Evolutionary conservation across 1,140 invertebrate genomes (phyloP).

Genomic region (Drosophila sechellia): DNA sequence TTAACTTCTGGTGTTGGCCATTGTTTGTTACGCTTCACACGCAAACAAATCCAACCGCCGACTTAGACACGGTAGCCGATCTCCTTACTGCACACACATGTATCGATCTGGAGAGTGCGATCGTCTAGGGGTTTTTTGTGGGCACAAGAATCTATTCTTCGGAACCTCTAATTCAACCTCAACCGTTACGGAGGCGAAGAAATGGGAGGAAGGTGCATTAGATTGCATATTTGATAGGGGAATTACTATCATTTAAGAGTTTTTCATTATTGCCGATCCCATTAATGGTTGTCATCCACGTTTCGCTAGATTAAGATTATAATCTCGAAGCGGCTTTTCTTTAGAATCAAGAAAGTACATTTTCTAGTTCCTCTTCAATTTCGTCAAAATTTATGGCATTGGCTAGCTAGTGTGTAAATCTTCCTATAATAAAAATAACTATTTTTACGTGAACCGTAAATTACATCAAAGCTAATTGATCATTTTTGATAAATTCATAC

Average conservation of each 20-base stretch:
- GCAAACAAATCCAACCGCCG: slow-evolving; percentile 62
- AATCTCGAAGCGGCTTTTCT: not conserved
- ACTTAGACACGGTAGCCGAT: slow-evolving; percentile 57
- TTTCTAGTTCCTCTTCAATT: not conserved
- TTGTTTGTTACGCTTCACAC: slow-evolving; percentile 80
- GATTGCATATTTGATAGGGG: slow-evolving; percentile 39
- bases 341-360: not conserved
- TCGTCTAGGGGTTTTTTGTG: slow-evolving; percentile 2
- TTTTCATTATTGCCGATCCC: slow-evolving; percentile 7
- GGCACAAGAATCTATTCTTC: slow-evolving; percentile 7
- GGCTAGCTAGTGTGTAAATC: too few species aligned
- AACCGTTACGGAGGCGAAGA: slow-evolving; percentile 19
- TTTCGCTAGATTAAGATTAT: not conserved
- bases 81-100: slow-evolving; percentile 6
- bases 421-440: not conserved
- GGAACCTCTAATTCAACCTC: slow-evolving; percentile 33
- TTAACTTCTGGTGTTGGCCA: slow-evolving; percentile 82
- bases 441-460: not conserved
- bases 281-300: slow-evolving; percentile 11
- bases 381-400: too few species aligned
- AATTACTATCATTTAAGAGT: slow-evolving; percentile 36
- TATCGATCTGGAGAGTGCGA: slow-evolving; percentile 14
- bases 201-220: slow-evolving; percentile 11
- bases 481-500: not conserved
- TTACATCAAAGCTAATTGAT: not conserved